Evolutionary conservation across 2,113 vertebrate genomes (phyloP).

Genomic region (Heterochromis multidens): DNA sequence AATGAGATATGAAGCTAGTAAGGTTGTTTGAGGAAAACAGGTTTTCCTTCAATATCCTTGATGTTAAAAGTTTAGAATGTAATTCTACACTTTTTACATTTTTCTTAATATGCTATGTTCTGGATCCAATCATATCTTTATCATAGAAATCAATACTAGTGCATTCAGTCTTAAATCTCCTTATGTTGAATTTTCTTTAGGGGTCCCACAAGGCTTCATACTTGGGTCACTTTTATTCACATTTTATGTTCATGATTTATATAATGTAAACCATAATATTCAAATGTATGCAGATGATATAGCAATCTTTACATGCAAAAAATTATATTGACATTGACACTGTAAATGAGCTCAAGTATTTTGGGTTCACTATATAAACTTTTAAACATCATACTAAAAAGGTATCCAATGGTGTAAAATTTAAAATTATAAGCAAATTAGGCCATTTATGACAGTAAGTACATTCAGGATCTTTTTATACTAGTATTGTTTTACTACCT

Average conservation of each 20-base stretch:
- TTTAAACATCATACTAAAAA: neutral
- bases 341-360: neutral
- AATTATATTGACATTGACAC: too few relatives aligned
- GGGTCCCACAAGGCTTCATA: too few relatives aligned
- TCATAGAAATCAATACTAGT: too few relatives aligned
- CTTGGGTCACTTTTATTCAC: neutral
- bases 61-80: too few relatives aligned
- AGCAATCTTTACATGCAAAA: neutral
- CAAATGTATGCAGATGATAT: neutral
- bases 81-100: too few relatives aligned
- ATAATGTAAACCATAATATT: neutral
- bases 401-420: neutral
- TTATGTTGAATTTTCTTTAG: too few relatives aligned
- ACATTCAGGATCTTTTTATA: too few relatives aligned
- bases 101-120: too few relatives aligned
- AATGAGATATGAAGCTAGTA: neutral
- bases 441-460: too few relatives aligned
- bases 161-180: too few relatives aligned
- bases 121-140: too few relatives aligned
- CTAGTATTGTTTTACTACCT: too few relatives aligned
- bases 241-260: neutral
- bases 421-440: neutral
- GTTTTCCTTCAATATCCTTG: neutral
- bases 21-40: neutral
- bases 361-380: neutral